These are phyloP conservation scores for Arnoldichthys spilopterus DNA, from an alignment of 2,797 vertebrate species.

Conservation along the genomic window DNA sequence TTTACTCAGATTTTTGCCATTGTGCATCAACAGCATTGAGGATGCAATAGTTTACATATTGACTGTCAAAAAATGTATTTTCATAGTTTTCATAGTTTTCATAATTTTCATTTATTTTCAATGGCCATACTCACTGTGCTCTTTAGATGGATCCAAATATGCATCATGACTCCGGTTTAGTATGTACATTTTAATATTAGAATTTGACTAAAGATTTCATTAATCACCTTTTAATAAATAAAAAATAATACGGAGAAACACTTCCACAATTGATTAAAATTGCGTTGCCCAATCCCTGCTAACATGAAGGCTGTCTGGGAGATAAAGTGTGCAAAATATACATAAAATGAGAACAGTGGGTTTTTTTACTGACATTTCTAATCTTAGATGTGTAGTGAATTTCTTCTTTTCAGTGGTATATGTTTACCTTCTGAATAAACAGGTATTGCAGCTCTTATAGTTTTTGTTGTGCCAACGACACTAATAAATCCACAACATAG, in stretches of 20 bases:
- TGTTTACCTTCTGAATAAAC: constrained; percentile 54
- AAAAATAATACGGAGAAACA: background rate
- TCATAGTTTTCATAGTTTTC: too few relatives aligned
- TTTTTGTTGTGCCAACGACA: constrained; percentile 25
- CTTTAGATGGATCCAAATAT: too few relatives aligned
- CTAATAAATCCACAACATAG: constrained; percentile 28
- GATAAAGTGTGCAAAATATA: background rate
- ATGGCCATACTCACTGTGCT: too few relatives aligned
- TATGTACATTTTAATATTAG: constrained; percentile 15
- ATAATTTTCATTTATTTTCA: too few relatives aligned
- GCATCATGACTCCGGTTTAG: background rate
- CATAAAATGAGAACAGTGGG: constrained; percentile 13
- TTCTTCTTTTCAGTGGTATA: constrained; percentile 17
- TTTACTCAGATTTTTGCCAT: constrained; percentile 27
- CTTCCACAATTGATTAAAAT: background rate
- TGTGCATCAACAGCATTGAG: constrained; percentile 10
- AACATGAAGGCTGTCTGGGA: constrained; percentile 20
- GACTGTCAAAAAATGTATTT: background rate
- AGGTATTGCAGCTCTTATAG: constrained; percentile 20
- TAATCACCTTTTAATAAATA: background rate
- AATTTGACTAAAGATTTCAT: constrained; percentile 3
- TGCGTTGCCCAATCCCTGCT: constrained; percentile 25
- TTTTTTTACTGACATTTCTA: constrained; percentile 26
- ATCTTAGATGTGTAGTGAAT: constrained; percentile 22
- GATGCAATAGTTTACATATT: constrained; percentile 14